Conservation (phyloP, 2,888 invertebrate genomes). For the Chydorus sphaericus region DNA sequence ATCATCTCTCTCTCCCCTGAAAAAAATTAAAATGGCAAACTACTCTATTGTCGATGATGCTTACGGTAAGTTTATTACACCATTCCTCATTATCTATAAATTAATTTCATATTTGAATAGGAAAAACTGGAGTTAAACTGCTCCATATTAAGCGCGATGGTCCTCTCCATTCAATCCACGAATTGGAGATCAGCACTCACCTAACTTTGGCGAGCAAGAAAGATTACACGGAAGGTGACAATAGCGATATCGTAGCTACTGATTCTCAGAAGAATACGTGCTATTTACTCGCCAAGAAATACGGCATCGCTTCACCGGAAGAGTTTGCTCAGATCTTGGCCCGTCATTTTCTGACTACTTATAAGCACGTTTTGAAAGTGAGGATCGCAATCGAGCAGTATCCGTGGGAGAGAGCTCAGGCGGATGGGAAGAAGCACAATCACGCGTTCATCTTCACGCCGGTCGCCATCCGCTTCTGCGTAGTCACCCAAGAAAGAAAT, state of each 20-base stretch:
- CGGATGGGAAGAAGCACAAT: slow-evolving; percentile 43
- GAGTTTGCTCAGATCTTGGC: slow-evolving; percentile 58
- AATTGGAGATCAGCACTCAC: slow-evolving; percentile 57
- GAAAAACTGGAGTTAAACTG: slow-evolving; percentile 58
- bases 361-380: slow-evolving; percentile 55
- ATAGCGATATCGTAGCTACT: slow-evolving; percentile 62
- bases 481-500: slow-evolving; percentile 47
- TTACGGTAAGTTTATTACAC: slow-evolving; percentile 34
- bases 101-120: slow-evolving; percentile 24
- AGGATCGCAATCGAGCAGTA: slow-evolving; percentile 54
- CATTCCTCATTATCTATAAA: background rate
- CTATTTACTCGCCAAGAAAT: slow-evolving; percentile 58
- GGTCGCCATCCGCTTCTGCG: slow-evolving; percentile 47
- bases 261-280: slow-evolving; percentile 73
- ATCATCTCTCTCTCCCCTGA: too few species aligned
- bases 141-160: slow-evolving; percentile 53
- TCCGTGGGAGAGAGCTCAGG: slow-evolving; percentile 54
- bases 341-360: slow-evolving; percentile 56
- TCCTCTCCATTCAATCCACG: slow-evolving; percentile 50
- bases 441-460: slow-evolving; percentile 62
- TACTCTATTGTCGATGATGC: slow-evolving; percentile 48
- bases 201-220: slow-evolving; percentile 50
- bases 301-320: slow-evolving; percentile 60
- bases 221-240: slow-evolving; percentile 59
- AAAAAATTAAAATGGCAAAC: slow-evolving; percentile 23